Conservation (phyloP, 2,113 vertebrate species). For the Equus przewalskii region DNA sequence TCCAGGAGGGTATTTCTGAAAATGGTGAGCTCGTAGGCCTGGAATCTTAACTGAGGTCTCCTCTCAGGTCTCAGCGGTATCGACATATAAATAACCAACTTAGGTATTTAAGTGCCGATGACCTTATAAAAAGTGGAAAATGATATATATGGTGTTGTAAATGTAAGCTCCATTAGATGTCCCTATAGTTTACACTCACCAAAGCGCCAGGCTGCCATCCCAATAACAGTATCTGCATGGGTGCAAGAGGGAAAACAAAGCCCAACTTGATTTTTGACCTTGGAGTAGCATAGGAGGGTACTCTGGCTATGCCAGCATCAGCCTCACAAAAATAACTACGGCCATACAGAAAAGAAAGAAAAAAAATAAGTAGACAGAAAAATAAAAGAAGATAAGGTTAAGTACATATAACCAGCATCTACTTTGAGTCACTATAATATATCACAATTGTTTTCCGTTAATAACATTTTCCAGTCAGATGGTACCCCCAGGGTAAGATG, state of each 20-base stretch:
- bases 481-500: neutral
- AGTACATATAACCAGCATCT: neutral
- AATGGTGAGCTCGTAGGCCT: neutral
- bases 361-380: neutral
- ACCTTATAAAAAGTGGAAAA: neutral
- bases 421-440: neutral
- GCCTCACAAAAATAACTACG: neutral
- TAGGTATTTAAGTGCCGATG: neutral
- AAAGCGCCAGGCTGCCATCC: neutral
- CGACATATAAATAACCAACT: neutral
- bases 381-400: constrained; percentile 27
- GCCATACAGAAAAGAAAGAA: neutral
- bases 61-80: neutral
- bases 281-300: neutral
- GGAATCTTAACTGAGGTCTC: neutral
- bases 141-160: neutral
- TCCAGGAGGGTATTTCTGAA: neutral
- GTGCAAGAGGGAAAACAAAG: neutral
- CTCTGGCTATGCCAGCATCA: neutral
- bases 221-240: neutral
- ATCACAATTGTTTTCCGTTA: neutral
- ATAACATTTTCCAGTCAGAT: neutral
- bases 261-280: neutral
- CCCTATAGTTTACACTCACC: neutral
- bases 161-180: neutral